These are phyloP conservation scores for Cacatua alba DNA, from an alignment of 2,113 vertebrate genomes.

Conservation along the genomic window DNA sequence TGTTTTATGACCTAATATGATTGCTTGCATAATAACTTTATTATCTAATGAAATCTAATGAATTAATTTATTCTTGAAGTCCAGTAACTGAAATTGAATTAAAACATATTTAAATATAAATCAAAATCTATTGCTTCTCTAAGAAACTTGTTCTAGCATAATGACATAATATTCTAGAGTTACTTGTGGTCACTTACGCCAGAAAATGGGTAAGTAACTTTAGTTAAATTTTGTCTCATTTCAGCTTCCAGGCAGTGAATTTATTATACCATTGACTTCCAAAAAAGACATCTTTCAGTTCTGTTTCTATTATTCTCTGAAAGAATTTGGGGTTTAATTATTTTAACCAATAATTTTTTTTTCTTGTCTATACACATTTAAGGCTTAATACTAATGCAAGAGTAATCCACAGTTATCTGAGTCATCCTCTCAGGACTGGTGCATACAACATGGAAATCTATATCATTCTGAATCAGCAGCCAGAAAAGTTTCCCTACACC, in stretches of 20 bases:
- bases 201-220: neutral
- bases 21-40: neutral
- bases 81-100: neutral
- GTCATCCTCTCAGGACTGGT: neutral
- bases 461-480: neutral
- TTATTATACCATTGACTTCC: neutral
- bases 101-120: neutral
- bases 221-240: neutral
- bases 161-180: neutral
- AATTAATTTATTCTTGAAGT: neutral
- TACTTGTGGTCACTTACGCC: neutral
- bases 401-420: neutral
- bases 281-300: neutral
- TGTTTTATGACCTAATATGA: neutral
- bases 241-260: neutral
- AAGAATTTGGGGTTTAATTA: neutral
- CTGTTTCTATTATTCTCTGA: neutral
- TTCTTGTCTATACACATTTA: neutral
- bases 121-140: neutral
- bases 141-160: neutral
- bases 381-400: neutral
- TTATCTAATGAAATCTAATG: neutral
- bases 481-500: neutral
- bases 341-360: neutral
- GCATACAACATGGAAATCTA: rapidly evolving